Evolutionary conservation across 1,140 invertebrate genomes (phyloP), one percentile per base, ranked within the genome.

Genomic region (Drosophila ironensis): DNA sequence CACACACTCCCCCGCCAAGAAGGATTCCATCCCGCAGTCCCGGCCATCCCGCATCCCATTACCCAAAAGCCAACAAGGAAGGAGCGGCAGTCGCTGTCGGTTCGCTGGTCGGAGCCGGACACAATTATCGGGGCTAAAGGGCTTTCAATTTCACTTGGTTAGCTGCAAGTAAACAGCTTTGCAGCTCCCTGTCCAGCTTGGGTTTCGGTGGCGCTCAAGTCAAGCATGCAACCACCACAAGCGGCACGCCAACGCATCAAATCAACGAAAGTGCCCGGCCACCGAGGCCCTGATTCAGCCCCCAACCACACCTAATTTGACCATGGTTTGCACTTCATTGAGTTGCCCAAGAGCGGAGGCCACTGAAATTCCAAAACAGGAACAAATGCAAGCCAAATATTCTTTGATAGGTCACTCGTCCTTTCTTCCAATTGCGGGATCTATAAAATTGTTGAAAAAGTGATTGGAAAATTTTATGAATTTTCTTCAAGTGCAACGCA

Each of bases 241-340:
- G 70, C 70, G 73, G 80, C 78, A 84, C 80, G 78, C 80, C 84
- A 84, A 86, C 80, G 78, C 78, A 84, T 84, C 80, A 84, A 86
- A 84, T 86, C 78, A 84, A 86, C 73, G 78, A 78, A 84, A 84
- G 78, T 84, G 73, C 69, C 61, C 63, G 25, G 56, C 27, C 19
- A 54, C 38, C 42, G 57, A 47, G 19, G 11, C 30, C 50, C 24
- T 14, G 16, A 37, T 4, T 33, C 6, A 12, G 11, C 30, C 30
- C 33, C 7, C 33, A 8, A 19, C 19, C 25, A 19, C 48, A 19
- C 22, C 48, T 50, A 25, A 61, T 47, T 63, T 64, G 35, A 56
- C 73, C 80, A 78, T 51, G 80, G 63, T 78, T 84, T 74, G 80
- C 78, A 84, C 78, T 84, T 78, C 78, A 84, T 84, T 84, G 78